These are phyloP conservation scores for Drosophila tripunctata DNA, from an alignment of 2,888 invertebrate species.

Conservation along the genomic window DNA sequence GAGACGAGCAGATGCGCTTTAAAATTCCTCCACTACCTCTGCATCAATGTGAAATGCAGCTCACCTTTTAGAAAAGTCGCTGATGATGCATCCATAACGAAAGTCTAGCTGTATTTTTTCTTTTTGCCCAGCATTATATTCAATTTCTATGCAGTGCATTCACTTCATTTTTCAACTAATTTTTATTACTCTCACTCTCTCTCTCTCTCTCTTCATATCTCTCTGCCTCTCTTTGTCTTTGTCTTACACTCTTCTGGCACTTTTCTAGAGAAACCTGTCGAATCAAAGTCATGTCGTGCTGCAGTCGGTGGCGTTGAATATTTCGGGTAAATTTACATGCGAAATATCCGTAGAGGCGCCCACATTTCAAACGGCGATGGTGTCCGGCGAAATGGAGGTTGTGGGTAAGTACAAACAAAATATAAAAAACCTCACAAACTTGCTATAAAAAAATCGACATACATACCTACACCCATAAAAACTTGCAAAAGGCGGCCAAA, in stretches of 20 bases:
- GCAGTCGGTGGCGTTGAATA: slow-evolving; percentile 83
- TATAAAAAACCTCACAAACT: neutral
- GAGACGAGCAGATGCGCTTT: slow-evolving; percentile 25
- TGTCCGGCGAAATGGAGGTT: slow-evolving; percentile 84
- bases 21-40: slow-evolving; percentile 49
- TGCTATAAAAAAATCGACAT: slow-evolving; percentile 28
- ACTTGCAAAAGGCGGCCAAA: slow-evolving; percentile 62
- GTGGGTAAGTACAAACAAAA: slow-evolving; percentile 84
- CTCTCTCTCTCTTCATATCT: slow-evolving; percentile 37
- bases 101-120: slow-evolving; percentile 19
- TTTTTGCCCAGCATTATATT: slow-evolving; percentile 57
- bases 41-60: slow-evolving; percentile 21
- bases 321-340: slow-evolving; percentile 84
- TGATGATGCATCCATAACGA: slow-evolving; percentile 7
- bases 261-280: slow-evolving; percentile 82
- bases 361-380: slow-evolving; percentile 84
- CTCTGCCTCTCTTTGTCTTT: slow-evolving; percentile 13
- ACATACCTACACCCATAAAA: slow-evolving; percentile 21
- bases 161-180: slow-evolving; percentile 68
- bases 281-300: slow-evolving; percentile 84
- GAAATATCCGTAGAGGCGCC: slow-evolving; percentile 84
- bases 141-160: slow-evolving; percentile 72
- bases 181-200: slow-evolving; percentile 55
- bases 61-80: slow-evolving; percentile 34
- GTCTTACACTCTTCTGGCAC: slow-evolving; percentile 1